Conservation (phyloP, 2,797 vertebrate genomes). For the Enteromius unitaeniatus region DNA sequence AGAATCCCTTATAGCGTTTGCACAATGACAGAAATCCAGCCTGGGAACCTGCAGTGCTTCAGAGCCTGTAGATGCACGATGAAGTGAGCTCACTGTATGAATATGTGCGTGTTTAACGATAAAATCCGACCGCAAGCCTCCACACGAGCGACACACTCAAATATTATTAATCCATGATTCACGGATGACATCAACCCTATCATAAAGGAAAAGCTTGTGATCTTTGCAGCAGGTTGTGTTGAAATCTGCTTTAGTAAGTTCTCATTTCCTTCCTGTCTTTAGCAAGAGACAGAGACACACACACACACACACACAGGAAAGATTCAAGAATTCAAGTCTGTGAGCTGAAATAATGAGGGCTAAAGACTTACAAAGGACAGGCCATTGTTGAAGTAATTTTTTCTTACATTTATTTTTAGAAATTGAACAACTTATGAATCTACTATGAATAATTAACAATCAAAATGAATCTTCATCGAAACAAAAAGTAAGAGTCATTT, state of each 20-base stretch:
- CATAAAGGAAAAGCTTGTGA: not conserved
- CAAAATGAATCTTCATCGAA: not conserved
- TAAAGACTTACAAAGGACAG: not conserved
- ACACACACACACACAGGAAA: not conserved
- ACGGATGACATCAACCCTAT: slow-evolving; percentile 10
- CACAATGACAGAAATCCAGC: not conserved
- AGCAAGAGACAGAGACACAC: not conserved
- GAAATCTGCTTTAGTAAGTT: slow-evolving; percentile 16
- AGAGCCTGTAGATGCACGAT: slow-evolving; percentile 45
- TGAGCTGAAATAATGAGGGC: not conserved
- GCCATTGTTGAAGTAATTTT: not conserved
- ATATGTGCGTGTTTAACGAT: not conserved
- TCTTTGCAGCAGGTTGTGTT: not conserved
- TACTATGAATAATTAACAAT: no score
- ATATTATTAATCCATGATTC: slow-evolving; percentile 16
- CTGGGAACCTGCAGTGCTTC: not conserved
- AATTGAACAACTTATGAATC: no score
- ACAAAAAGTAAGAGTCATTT: not conserved
- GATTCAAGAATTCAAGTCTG: not conserved
- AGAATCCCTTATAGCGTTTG: not conserved
- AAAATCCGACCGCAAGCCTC: slow-evolving; percentile 33
- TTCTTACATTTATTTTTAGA: no score
- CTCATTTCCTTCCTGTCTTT: slow-evolving; percentile 51
- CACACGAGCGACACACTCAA: slow-evolving; percentile 7
- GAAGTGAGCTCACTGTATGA: slow-evolving; percentile 12